Evolutionary conservation across 1,140 invertebrate genomes (phyloP).

Genomic region (Cryptotermes secundus): DNA sequence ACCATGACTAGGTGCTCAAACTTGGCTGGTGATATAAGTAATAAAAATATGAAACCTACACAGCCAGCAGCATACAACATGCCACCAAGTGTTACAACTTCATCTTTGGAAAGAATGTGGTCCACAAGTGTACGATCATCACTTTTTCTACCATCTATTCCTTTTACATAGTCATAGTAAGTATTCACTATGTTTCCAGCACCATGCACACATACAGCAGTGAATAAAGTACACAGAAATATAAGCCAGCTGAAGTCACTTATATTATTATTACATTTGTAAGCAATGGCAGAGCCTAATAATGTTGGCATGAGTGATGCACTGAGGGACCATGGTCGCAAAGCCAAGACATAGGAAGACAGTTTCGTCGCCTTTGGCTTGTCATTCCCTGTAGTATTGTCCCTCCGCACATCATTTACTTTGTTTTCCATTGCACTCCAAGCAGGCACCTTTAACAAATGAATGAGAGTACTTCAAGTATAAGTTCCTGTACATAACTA

Average conservation of each 20-base stretch:
- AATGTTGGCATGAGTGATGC: conserved; percentile 87
- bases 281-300: conserved; percentile 81
- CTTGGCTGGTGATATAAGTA: conserved; percentile 79
- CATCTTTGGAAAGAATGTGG: conserved; percentile 80
- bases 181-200: conserved; percentile 97
- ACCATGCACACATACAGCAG: conserved; percentile 87
- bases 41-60: conserved; percentile 79
- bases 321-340: conserved; percentile 90
- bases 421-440: conserved; percentile 25
- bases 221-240: conserved; percentile 77
- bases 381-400: conserved; percentile 15
- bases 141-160: conserved; percentile 87
- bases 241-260: conserved; percentile 75
- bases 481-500: not conserved
- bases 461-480: not conserved
- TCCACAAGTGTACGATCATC: conserved; percentile 93
- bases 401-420: conserved; percentile 11
- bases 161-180: conserved; percentile 92
- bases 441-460: not conserved
- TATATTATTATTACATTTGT: conserved; percentile 64
- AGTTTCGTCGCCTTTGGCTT: conserved; percentile 64
- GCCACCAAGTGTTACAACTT: conserved; percentile 83
- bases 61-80: conserved; percentile 85
- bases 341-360: conserved; percentile 80
- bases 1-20: conserved; percentile 92